A percentile compares a stretch with the other conserved stretches of the same genome.
These are phyloP conservation scores for Poecilus cupreus DNA, from an alignment of 2,888 invertebrate genomes.

Conservation along the genomic window DNA sequence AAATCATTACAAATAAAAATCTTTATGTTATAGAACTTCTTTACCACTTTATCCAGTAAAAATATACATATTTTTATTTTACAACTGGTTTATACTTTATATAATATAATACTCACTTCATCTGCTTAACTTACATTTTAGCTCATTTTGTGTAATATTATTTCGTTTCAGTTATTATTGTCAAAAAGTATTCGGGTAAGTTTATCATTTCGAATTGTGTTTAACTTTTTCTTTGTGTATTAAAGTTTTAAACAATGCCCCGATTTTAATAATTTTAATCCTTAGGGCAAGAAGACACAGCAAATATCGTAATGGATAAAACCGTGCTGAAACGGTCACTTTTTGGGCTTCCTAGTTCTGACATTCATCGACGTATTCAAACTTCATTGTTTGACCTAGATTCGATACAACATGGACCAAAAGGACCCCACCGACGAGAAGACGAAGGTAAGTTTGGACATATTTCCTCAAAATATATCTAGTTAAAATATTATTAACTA, in stretches of 20 bases:
- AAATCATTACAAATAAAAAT: conserved; percentile 45
- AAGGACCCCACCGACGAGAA: conserved; percentile 13
- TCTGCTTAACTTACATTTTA: conserved; percentile 23
- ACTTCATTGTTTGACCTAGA: conserved; percentile 47
- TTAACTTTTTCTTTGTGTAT: conserved; percentile 11
- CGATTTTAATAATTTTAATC: conserved; percentile 49
- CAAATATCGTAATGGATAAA: conserved; percentile 52
- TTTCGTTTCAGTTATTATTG: conserved; percentile 27
- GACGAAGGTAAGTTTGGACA: conserved; percentile 19
- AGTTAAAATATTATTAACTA: not conserved
- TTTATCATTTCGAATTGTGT: conserved; percentile 14
- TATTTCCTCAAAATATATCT: not conserved
- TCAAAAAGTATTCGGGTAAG: conserved; percentile 29
- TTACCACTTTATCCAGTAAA: conserved; percentile 14
- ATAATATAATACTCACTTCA: not conserved
- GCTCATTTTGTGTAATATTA: not conserved
- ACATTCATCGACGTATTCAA: conserved; percentile 17
- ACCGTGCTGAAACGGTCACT: conserved; percentile 38
- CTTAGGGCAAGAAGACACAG: conserved; percentile 36
- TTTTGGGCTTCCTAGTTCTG: conserved; percentile 39
- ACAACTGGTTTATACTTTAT: not conserved
- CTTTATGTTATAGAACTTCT: conserved; percentile 42
- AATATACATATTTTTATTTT: not conserved
- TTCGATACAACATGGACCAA: conserved; percentile 51
- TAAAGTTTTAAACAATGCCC: not conserved